These are phyloP conservation scores for Ooceraea biroi DNA, from an alignment of 1,140 invertebrate genomes.

Conservation along the genomic window DNA sequence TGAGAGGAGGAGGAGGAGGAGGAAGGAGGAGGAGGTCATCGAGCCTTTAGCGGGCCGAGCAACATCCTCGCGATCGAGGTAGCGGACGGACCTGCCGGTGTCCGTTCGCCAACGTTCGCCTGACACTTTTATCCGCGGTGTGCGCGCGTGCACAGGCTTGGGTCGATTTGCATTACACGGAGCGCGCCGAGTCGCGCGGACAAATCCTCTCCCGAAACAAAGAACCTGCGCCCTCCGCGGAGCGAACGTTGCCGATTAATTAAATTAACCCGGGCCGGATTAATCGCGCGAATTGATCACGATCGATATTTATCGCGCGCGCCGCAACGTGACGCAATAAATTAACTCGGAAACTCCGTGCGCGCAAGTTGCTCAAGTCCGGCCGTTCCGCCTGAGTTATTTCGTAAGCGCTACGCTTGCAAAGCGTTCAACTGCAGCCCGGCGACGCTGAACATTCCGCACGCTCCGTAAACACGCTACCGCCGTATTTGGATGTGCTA, in stretches of 20 bases:
- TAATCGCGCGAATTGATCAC: background rate
- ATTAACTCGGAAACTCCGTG: conserved; percentile 33
- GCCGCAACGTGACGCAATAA: conserved; percentile 33
- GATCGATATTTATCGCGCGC: conserved; percentile 25
- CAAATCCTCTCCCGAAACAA: conserved; percentile 18
- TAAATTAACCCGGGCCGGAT: conserved; percentile 11
- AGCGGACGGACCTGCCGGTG: background rate
- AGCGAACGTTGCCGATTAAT: background rate
- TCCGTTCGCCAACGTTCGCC: conserved; percentile 10
- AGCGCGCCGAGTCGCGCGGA: background rate
- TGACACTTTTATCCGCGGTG: background rate
- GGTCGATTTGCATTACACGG: conserved; percentile 19
- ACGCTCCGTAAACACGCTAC: conserved; percentile 68
- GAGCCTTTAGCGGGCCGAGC: conserved; percentile 48
- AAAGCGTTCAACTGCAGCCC: background rate
- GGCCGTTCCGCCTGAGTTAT: conserved; percentile 45
- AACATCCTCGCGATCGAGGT: conserved; percentile 54
- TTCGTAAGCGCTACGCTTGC: conserved; percentile 34
- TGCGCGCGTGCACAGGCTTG: background rate
- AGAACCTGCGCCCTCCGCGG: background rate
- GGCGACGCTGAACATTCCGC: conserved; percentile 51
- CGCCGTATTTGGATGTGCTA: conserved; percentile 66
- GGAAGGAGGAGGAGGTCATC: conserved; percentile 32
- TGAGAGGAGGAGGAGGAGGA: background rate
- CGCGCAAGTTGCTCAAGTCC: conserved; percentile 38